Evolutionary conservation across 1,140 invertebrate genomes (phyloP).

Genomic region (Leptonema lineaticorne): DNA sequence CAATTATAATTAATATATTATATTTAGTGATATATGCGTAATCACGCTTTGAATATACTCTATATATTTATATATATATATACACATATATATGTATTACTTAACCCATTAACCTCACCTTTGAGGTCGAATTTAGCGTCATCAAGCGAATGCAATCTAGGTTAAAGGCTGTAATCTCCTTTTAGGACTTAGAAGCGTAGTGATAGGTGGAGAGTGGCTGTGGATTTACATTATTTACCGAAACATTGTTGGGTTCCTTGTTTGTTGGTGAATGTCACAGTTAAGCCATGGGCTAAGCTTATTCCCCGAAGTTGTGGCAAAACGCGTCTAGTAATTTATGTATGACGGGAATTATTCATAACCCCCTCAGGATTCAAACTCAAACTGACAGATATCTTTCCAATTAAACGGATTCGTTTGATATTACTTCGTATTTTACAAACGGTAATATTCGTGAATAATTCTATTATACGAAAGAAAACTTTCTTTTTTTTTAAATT

Average conservation of each 20-base stretch:
- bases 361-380: background rate
- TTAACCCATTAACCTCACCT: constrained; percentile 15
- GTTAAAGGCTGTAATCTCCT: constrained; percentile 13
- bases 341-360: constrained; percentile 22
- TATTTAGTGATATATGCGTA: background rate
- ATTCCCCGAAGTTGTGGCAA: constrained; percentile 27
- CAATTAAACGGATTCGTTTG: background rate
- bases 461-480: too few relatives aligned
- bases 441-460: too few relatives aligned
- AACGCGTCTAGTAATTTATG: constrained; percentile 8
- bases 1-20: background rate
- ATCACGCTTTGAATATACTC: background rate
- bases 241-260: constrained; percentile 25
- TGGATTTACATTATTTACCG: constrained; percentile 27
- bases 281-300: constrained; percentile 23
- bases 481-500: too few relatives aligned
- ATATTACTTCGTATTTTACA: too few relatives aligned
- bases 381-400: background rate
- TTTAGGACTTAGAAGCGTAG: background rate
- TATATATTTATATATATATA: too few relatives aligned
- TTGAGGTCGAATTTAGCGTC: constrained; percentile 16
- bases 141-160: constrained; percentile 10
- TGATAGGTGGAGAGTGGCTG: background rate
- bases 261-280: constrained; percentile 28
- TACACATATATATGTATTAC: background rate